Percentiles rank a stretch among this genome's conserved stretches.
Evolutionary conservation across 2,113 vertebrate genomes (phyloP).

Genomic region (Camelus bactrianus): DNA sequence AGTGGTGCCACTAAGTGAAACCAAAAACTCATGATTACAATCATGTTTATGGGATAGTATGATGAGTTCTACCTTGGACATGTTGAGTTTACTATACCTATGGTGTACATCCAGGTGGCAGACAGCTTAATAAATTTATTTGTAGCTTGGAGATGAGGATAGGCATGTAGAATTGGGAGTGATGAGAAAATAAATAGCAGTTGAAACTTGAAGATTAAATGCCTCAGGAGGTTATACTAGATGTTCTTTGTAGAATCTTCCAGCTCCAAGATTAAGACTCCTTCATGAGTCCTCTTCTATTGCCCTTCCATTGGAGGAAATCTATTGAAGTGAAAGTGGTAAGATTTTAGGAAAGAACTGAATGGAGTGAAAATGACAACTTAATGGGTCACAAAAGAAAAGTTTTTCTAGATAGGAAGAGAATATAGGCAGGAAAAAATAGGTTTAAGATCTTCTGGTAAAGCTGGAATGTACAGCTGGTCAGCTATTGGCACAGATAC

Average conservation of each 20-base stretch:
- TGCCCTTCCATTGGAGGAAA: not conserved
- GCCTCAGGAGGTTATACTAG: not conserved
- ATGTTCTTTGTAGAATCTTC: not conserved
- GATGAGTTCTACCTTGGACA: not conserved
- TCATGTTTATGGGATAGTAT: not conserved
- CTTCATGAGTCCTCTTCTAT: not conserved
- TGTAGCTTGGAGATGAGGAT: conserved; percentile 10
- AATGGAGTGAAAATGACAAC: not conserved
- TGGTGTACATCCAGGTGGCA: not conserved
- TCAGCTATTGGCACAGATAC: not conserved
- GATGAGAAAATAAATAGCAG: not conserved
- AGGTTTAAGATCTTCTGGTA: not conserved
- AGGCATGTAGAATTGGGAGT: not conserved
- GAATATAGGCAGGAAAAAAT: not conserved
- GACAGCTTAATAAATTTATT: not conserved
- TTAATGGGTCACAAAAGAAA: conserved; percentile 8
- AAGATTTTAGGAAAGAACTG: not conserved
- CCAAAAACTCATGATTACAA: not conserved
- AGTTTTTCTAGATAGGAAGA: not conserved
- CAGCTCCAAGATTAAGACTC: not conserved
- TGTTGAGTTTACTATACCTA: not conserved
- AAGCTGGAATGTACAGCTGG: not conserved
- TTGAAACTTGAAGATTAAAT: not conserved
- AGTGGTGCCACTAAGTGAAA: not conserved
- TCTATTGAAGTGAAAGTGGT: not conserved